Percentiles rank a stretch among this genome's conserved stretches.
These are phyloP conservation scores for Xylota sylvarum DNA, from an alignment of 2,888 invertebrate genomes.

Conservation along the genomic window DNA sequence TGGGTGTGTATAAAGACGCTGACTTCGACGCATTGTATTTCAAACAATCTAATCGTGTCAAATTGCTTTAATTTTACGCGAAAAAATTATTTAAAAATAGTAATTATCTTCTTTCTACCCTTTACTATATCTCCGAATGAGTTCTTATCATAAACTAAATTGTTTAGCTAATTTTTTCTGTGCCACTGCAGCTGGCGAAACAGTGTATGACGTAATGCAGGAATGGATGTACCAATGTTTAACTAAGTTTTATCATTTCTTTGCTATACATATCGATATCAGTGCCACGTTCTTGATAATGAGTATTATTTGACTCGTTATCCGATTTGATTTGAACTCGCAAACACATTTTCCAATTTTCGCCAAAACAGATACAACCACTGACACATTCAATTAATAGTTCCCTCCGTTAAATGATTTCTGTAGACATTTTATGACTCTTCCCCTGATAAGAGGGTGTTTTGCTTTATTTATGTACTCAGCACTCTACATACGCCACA, in stretches of 20 bases:
- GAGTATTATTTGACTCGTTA: not conserved
- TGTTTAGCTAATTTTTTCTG: not conserved
- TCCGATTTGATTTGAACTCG: not conserved
- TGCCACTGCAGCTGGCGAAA: not conserved
- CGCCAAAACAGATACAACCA: constrained; percentile 12
- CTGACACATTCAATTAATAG: constrained; percentile 19
- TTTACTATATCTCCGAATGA: too few relatives aligned
- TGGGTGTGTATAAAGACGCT: too few relatives aligned
- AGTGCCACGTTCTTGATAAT: not conserved
- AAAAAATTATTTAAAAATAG: too few relatives aligned
- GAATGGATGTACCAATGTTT: not conserved
- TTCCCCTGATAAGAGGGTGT: constrained; percentile 3
- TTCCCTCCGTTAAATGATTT: not conserved
- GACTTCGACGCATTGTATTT: too few relatives aligned
- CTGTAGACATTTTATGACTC: constrained; percentile 1
- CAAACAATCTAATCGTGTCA: too few relatives aligned
- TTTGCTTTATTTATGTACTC: not conserved
- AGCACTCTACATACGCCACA: not conserved
- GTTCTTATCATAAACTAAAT: not conserved
- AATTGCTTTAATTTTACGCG: too few relatives aligned
- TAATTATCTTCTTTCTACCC: too few relatives aligned
- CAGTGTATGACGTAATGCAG: not conserved
- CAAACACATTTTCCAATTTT: constrained; percentile 5
- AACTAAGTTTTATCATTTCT: not conserved
- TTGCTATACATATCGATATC: not conserved